Evolutionary conservation across 35 echinoderm and acorn worm species (phyloP).

Genomic region (Strongylocentrotus purpuratus): DNA sequence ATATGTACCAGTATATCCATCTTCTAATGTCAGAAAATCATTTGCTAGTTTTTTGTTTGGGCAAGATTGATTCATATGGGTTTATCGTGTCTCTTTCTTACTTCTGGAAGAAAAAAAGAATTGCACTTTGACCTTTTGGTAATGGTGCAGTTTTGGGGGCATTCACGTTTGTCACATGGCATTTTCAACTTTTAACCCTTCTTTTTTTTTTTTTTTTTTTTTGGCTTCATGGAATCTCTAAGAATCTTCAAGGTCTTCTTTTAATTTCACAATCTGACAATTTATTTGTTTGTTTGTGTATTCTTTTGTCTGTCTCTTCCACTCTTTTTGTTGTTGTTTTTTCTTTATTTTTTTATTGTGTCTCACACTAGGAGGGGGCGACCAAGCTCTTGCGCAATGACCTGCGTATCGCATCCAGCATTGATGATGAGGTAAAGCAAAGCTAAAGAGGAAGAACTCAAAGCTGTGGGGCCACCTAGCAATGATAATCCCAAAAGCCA

Average conservation of each 20-base stretch:
- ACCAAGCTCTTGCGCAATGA: conserved; percentile 99
- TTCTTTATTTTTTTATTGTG: conserved; percentile 50
- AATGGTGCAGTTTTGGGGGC: not conserved
- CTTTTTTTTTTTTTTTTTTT: not conserved
- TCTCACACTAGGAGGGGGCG: conserved; percentile 83
- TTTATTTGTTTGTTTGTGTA: conserved; percentile 3
- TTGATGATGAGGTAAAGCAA: conserved; percentile 76
- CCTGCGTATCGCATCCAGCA: conserved; percentile 79
- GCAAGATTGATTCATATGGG: no score
- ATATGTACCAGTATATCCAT: no score
- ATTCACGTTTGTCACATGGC: not conserved
- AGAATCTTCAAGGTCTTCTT: not conserved
- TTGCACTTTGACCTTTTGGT: not conserved
- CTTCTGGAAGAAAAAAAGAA: no score
- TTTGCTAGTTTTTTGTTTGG: no score
- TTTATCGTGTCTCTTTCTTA: no score
- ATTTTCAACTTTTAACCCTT: not conserved
- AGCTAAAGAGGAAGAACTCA: not conserved
- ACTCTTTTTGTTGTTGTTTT: conserved; percentile 45
- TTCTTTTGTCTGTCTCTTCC: conserved; percentile 31
- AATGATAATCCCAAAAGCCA: not conserved
- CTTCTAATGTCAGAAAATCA: no score
- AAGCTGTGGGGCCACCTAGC: not conserved
- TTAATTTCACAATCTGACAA: not conserved
- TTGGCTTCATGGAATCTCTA: not conserved